phyloP scores from a whole-genome alignment of 2,797 vertebrate genomes.

The Microhierax caerulescens region DNA sequence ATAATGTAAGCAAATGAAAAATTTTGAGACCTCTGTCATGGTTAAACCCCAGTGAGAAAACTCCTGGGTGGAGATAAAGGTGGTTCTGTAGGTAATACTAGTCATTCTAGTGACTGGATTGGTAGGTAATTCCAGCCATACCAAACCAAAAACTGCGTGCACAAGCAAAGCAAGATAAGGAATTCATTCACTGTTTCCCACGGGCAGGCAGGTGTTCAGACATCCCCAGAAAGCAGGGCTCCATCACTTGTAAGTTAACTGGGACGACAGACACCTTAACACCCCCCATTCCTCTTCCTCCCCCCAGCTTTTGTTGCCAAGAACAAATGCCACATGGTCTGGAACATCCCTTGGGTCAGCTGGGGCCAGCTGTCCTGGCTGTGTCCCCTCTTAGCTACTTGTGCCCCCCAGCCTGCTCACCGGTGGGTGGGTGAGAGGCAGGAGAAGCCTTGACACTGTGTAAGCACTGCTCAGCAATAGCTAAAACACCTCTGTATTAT shows the following conservation, averaged over 20 bases:
- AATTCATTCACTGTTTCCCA: background rate
- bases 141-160: background rate
- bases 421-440: background rate
- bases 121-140: no score
- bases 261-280: rapidly evolving
- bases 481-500: background rate
- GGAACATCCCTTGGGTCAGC: background rate
- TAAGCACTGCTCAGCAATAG: rapidly evolving
- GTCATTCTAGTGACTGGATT: no score
- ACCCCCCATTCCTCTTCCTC: background rate
- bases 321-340: rapidly evolving
- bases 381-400: background rate
- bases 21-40: background rate
- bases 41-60: background rate
- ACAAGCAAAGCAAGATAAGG: background rate
- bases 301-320: background rate
- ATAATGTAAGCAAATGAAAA: background rate
- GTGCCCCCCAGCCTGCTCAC: rapidly evolving
- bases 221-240: background rate
- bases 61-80: background rate
- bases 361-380: background rate
- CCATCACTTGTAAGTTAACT: rapidly evolving
- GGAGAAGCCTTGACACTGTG: background rate
- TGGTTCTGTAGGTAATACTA: background rate
- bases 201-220: background rate